Evolutionary conservation across 2,113 vertebrate species (phyloP), one percentile per base, ranked within the genome.

Genomic region (Genyomyrus donnyi): DNA sequence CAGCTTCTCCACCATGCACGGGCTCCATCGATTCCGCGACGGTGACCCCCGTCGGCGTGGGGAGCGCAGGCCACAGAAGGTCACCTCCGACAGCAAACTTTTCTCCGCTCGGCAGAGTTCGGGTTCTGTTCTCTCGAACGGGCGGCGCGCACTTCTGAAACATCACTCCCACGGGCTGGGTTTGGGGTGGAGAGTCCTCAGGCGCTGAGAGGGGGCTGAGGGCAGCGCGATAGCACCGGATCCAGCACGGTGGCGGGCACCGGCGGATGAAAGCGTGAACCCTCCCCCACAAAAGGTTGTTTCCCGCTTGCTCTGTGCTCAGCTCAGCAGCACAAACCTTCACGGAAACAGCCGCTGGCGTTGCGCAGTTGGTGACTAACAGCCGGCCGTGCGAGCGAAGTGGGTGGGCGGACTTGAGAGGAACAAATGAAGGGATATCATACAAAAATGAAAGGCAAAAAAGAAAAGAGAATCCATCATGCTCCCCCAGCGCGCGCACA

Each of bases 61-160:
- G 89, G 90, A 93, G 89, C 88, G 90, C 91, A 86, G 89, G 85
- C 31, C 45, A 92, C 92, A 89, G 93, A 93, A 93, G 93, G 91
- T 11, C 90, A 92, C 92, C 93, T 94, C 93, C 93, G 91, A 92
- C 93, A 49, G 85, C 88, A 77, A 91, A 91, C 89, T 90, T 35
- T 91, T 90, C 91, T 85, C 86, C 89, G 66, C 91, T 90, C 89
- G 84, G 87, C 31, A 83, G 85, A 74, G 70, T 11, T 87, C 88
- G 90, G 50, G 89, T 89, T 87, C 24, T 90, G 89, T 88, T 58
- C 85, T 84, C 70, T 39, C 2, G 24, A 85, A 50, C 8, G 7
- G 42, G 84, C 42, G 27, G 24, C n/a, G n/a, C 7, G 13, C 3
- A 24, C 83, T 80, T 70, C 35, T 35, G 74, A 19, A 42, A 80